These are phyloP conservation scores for Xiphorhynchus elegans DNA, from an alignment of 2,113 vertebrate genomes.

Conservation along the genomic window DNA sequence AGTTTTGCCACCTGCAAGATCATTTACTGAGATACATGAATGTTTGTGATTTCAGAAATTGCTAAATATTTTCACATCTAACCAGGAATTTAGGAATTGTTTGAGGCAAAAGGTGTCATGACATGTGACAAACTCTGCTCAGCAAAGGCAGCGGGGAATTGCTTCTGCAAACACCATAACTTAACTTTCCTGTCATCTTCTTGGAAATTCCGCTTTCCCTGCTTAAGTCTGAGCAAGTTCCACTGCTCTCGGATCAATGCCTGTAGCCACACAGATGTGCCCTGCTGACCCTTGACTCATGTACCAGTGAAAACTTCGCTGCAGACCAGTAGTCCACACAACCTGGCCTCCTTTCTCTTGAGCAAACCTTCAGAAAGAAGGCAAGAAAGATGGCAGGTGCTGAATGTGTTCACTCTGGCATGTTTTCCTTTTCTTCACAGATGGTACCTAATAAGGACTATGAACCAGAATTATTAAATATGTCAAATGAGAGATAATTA, in stretches of 20 bases:
- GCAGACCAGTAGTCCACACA: neutral
- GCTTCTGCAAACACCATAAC: neutral
- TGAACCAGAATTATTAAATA: neutral
- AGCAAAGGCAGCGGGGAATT: neutral
- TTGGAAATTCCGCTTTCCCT: neutral
- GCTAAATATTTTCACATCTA: neutral
- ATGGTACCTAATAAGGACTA: neutral
- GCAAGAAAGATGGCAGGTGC: neutral
- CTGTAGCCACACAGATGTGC: neutral
- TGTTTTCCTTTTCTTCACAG: neutral
- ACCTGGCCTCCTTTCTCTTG: neutral
- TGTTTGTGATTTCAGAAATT: constrained; percentile 1
- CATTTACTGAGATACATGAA: neutral
- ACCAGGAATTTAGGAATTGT: neutral
- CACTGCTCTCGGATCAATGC: neutral
- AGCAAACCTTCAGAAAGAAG: neutral
- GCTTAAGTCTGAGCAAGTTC: neutral
- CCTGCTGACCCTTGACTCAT: neutral
- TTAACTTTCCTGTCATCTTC: neutral
- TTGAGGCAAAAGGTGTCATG: neutral
- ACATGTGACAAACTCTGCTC: neutral
- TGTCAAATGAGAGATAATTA: neutral
- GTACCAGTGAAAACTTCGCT: neutral
- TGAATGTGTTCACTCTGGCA: neutral
- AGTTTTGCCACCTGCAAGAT: constrained; percentile 15